These are phyloP conservation scores for Drosophila gunungcola DNA, from an alignment of 1,140 invertebrate genomes.

Conservation along the genomic window DNA sequence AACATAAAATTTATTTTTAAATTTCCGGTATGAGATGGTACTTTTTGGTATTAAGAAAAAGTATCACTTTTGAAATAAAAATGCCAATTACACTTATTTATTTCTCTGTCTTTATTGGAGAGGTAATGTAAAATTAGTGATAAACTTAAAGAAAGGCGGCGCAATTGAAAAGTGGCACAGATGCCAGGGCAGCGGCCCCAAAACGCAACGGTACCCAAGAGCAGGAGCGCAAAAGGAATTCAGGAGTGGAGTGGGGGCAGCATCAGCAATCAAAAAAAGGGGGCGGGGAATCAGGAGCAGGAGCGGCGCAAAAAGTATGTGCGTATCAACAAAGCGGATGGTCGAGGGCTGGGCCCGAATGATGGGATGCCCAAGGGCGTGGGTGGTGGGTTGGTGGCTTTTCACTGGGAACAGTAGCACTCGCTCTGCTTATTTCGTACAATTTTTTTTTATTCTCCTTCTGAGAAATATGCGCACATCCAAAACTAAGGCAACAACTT, in stretches of 20 bases:
- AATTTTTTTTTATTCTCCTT: constrained; percentile 33
- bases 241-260: constrained; percentile 33
- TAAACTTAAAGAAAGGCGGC: constrained; percentile 73
- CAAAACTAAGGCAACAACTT: constrained; percentile 68
- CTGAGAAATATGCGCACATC: constrained; percentile 51
- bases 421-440: constrained; percentile 17
- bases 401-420: constrained; percentile 52
- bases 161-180: constrained; percentile 79
- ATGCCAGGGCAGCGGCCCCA: constrained; percentile 50
- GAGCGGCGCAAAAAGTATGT: constrained; percentile 72
- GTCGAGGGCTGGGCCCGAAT: constrained; percentile 26
- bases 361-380: constrained; percentile 53
- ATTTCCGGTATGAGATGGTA: too few relatives aligned
- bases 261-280: constrained; percentile 38
- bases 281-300: constrained; percentile 12
- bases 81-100: constrained; percentile 6
- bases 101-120: constrained; percentile 19
- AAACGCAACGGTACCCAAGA: constrained; percentile 59
- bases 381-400: constrained; percentile 38
- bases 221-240: constrained; percentile 16
- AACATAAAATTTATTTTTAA: too few relatives aligned
- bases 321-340: constrained; percentile 53
- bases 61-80: too few relatives aligned
- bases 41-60: neutral
- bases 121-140: constrained; percentile 51